Conservation (phyloP, 2,113 vertebrate genomes). For the Tamias sibiricus region DNA sequence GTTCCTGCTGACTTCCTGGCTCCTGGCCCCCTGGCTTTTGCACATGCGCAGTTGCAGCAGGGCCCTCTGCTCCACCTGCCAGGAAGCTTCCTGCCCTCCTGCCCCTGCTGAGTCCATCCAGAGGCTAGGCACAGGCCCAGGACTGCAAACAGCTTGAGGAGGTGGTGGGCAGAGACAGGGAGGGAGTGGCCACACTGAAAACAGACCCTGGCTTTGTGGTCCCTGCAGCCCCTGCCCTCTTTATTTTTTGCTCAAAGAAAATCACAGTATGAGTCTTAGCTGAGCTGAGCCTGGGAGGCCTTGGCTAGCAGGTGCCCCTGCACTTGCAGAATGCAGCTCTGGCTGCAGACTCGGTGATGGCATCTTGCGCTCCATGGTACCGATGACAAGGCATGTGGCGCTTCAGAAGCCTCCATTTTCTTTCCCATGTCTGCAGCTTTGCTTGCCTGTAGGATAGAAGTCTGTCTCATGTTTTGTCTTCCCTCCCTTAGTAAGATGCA, state of each 20-base stretch:
- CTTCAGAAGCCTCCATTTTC: background rate
- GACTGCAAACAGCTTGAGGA: background rate
- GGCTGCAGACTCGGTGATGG: too few species aligned
- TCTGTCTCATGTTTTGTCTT: background rate
- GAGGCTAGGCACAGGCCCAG: background rate
- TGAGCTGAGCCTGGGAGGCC: background rate
- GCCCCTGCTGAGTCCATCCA: background rate
- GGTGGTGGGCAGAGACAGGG: background rate
- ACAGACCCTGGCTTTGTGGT: background rate
- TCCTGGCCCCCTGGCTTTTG: background rate
- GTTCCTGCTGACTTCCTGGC: background rate
- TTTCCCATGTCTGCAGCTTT: slow-evolving; percentile 46
- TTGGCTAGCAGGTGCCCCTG: background rate
- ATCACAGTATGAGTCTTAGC: background rate
- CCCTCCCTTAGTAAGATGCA: background rate
- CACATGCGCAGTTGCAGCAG: background rate
- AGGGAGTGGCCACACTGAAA: background rate
- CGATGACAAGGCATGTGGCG: background rate
- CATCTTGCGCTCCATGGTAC: background rate
- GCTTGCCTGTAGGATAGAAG: slow-evolving; percentile 3
- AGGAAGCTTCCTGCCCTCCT: background rate
- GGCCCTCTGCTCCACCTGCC: background rate
- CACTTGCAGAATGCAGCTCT: background rate
- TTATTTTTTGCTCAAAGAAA: slow-evolving; percentile 36
- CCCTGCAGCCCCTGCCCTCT: background rate